Base-by-base conservation (phyloP, 2,113 vertebrate genomes). In the Stomatorhinus ivindoensis region DNA sequence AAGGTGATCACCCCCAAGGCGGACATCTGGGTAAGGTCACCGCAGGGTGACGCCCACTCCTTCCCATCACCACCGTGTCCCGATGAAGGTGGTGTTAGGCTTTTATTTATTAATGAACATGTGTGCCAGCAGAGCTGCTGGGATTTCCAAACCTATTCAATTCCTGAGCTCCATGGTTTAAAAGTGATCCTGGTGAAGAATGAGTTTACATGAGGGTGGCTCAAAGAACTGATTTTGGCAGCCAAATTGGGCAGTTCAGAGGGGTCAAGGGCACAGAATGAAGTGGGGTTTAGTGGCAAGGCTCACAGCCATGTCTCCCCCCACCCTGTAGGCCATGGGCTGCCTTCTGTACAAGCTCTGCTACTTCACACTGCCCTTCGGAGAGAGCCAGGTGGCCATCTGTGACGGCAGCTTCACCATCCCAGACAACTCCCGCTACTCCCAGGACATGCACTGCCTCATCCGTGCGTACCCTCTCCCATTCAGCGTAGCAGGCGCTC, bases 341-440 rank as follows among this genome's bases (percentile, higher is more conserved):
- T 99, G 98, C 93, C 95, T 99, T 89, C 96, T 99, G 21, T 99
- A 99, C 95, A 99, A 99, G 93, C 94, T 99, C 88, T 99, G 98
- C 91, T 99, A 96, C 93, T 99, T 99, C 94, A 99, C 98, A 3
- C 93, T 99, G 93, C 98, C 98, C 0, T 99, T 99, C n/a, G 98
- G 98, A 39, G 98, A 99, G 95, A 99, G 98, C 92, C 98, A 99
- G 94, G 98, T 99, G 91, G 98, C 98, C 31, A 99, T 99, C 93
- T 99, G 98, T 90, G 98, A 99, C 7, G 98, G 98, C 92, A 99
- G 95, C 93, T 99, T 99, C 94, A 99, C 98, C 89, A 98, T 99
- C 91, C 98, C 98, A 0, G 98, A 99, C 94, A 98, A 97, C 53
- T 99, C 98, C 0, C 95, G 98, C 88, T 98, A 99, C 94, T 98